These are phyloP conservation scores for Cheilosia urbana DNA, from an alignment of 2,888 invertebrate genomes.

Conservation along the genomic window DNA sequence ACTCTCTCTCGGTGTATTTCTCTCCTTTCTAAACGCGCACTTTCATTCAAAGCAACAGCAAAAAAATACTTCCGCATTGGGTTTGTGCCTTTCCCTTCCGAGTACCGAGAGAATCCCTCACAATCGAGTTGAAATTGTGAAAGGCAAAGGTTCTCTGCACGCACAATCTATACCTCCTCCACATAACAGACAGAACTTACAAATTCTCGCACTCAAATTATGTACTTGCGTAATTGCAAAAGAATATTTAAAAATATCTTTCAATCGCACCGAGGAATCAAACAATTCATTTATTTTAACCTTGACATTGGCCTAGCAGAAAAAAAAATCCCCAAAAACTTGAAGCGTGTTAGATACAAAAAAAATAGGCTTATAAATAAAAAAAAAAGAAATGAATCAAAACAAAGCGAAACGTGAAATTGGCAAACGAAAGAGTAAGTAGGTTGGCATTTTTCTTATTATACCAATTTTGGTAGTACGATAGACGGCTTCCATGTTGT, in stretches of 20 bases:
- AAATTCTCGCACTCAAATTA: background rate
- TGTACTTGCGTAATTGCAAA: background rate
- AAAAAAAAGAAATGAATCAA: background rate
- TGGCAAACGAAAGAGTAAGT: background rate
- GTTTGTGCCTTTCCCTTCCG: background rate
- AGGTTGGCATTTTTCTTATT: background rate
- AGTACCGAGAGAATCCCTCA: background rate
- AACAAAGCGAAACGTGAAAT: background rate
- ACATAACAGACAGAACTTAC: conserved; percentile 11
- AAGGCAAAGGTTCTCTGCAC: conserved; percentile 43
- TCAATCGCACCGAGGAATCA: conserved; percentile 11
- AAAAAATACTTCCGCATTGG: conserved; percentile 40
- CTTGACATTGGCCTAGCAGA: conserved; percentile 61
- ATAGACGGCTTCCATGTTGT: conserved; percentile 1
- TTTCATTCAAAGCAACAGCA: conserved; percentile 29
- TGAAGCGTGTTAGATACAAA: conserved; percentile 29
- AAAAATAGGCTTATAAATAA: conserved; percentile 17
- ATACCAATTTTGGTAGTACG: conserved; percentile 25
- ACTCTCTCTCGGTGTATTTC: background rate
- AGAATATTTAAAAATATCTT: conserved; percentile 39
- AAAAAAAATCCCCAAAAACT: conserved; percentile 26
- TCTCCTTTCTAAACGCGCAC: background rate
- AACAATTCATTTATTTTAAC: conserved; percentile 38
- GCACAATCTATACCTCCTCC: conserved; percentile 5
- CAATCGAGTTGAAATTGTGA: conserved; percentile 38